Evolutionary conservation across 2,113 vertebrate genomes (phyloP).

Genomic region (Muscicapa adusta): DNA sequence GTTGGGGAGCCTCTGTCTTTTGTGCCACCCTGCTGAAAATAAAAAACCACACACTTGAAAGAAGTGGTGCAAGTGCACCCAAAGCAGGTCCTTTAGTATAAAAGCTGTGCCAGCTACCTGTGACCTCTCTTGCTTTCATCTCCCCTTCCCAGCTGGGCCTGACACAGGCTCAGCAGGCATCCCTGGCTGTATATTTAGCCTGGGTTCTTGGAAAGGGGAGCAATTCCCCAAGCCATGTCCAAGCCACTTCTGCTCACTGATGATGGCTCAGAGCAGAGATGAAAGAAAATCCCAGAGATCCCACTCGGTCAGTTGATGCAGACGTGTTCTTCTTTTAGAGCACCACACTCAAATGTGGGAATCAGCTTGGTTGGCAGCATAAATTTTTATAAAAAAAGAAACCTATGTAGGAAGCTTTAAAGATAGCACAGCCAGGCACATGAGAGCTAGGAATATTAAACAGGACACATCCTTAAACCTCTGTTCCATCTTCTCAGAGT

Average conservation of each 20-base stretch:
- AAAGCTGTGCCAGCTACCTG: not conserved
- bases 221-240: not conserved
- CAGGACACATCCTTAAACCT: not conserved
- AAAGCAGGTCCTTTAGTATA: not conserved
- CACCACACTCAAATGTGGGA: not conserved
- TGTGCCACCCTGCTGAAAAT: not conserved
- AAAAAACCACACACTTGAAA: not conserved
- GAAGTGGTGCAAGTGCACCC: accelerated
- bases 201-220: not conserved
- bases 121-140: not conserved
- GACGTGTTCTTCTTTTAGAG: not conserved
- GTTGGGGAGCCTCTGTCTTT: not conserved
- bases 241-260: not conserved
- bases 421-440: conserved; percentile 16
- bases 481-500: not conserved
- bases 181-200: not conserved
- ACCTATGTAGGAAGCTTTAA: conserved; percentile 43
- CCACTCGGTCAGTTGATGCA: not conserved
- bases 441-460: not conserved
- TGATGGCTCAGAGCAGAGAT: not conserved
- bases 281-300: not conserved
- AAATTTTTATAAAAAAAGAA: conserved; percentile 38
- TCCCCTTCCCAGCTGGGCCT: not conserved
- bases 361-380: not conserved
- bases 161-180: not conserved